Evolutionary conservation across 2,888 invertebrate genomes (phyloP).

Genomic region (Sclerodermus sp.): DNA sequence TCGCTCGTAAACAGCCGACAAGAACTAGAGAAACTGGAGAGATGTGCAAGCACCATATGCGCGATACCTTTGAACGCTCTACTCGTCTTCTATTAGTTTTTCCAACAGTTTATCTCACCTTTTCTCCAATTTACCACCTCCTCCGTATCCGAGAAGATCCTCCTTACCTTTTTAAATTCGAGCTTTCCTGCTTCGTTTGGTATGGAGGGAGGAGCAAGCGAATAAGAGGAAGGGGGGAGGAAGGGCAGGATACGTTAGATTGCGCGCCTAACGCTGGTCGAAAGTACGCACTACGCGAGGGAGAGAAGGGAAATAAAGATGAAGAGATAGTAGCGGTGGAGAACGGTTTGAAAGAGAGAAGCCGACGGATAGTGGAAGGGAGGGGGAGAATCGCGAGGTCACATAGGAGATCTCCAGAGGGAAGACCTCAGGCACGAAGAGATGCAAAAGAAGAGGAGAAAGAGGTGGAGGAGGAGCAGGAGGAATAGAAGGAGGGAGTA

Average conservation of each 20-base stretch:
- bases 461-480: slow-evolving; percentile 17
- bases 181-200: too few relatives aligned
- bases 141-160: too few relatives aligned
- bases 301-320: slow-evolving; percentile 4
- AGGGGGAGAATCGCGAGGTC: slow-evolving; percentile 1
- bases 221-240: too few relatives aligned
- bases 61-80: too few relatives aligned
- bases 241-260: slow-evolving; percentile 12
- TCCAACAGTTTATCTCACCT: neutral
- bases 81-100: too few relatives aligned
- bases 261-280: slow-evolving; percentile 10
- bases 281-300: slow-evolving; percentile 1
- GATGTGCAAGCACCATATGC: slow-evolving; percentile 11
- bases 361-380: slow-evolving; percentile 9
- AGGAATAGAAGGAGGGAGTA: slow-evolving; percentile 17
- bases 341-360: slow-evolving; percentile 8
- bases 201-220: too few relatives aligned
- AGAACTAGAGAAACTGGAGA: slow-evolving; percentile 54
- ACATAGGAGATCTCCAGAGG: slow-evolving; percentile 5
- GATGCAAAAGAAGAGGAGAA: slow-evolving; percentile 11
- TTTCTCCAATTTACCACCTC: neutral
- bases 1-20: slow-evolving; percentile 47
- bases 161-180: too few relatives aligned
- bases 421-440: slow-evolving; percentile 7
- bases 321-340: neutral